These are phyloP conservation scores for Dichetophora obliterata DNA, from an alignment of 2,888 invertebrate genomes.

Conservation along the genomic window DNA sequence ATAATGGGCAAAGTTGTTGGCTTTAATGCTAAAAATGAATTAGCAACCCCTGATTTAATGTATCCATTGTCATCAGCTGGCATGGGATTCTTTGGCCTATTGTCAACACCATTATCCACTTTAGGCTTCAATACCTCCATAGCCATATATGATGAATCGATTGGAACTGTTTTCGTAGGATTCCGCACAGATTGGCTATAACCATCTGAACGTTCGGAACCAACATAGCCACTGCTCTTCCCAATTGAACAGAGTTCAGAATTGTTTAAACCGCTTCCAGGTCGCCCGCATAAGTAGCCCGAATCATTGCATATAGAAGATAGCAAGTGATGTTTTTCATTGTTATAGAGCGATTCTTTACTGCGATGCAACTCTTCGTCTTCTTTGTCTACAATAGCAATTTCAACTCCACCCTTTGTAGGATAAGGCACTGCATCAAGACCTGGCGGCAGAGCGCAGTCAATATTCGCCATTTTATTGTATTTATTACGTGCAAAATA, in stretches of 20 bases:
- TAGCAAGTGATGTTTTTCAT: slow-evolving; percentile 53
- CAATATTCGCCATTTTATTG: slow-evolving; percentile 56
- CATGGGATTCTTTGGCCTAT: not conserved
- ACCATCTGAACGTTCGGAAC: slow-evolving; percentile 45
- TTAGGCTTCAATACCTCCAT: slow-evolving; percentile 47
- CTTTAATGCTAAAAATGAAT: slow-evolving; percentile 9
- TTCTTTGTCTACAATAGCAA: slow-evolving; percentile 41
- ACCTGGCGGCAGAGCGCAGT: slow-evolving; percentile 53
- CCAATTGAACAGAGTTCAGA: slow-evolving; percentile 40
- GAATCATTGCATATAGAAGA: slow-evolving; percentile 51
- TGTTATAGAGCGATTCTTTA: slow-evolving; percentile 51
- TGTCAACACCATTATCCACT: slow-evolving; percentile 32
- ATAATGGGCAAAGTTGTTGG: slow-evolving; percentile 38
- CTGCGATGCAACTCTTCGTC: slow-evolving; percentile 46
- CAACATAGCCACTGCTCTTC: slow-evolving; percentile 49
- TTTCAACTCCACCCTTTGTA: slow-evolving; percentile 17
- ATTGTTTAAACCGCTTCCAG: slow-evolving; percentile 34
- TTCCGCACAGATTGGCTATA: slow-evolving; percentile 37
- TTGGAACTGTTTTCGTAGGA: not conserved
- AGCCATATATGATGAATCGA: slow-evolving; percentile 45
- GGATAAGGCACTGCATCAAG: slow-evolving; percentile 49
- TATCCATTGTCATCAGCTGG: slow-evolving; percentile 43
- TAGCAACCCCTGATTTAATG: slow-evolving; percentile 33
- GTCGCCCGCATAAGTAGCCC: slow-evolving; percentile 47
- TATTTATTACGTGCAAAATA: slow-evolving; percentile 52